Base-by-base conservation (phyloP, 1,140 invertebrate genomes). In the Hycleus phaleratus region DNA sequence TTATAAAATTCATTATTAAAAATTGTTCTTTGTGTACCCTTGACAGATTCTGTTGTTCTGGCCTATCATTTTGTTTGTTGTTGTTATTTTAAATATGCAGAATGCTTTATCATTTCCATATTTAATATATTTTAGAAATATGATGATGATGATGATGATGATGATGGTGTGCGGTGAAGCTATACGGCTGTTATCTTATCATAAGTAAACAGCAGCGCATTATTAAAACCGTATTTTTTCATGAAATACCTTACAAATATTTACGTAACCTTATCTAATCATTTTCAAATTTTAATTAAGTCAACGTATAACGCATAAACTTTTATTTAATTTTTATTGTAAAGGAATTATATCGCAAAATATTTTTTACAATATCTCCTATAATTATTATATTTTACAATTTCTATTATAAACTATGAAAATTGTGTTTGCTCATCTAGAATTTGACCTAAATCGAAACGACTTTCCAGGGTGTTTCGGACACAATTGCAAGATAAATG, bases 211-310 rank as follows among this genome's bases (percentile, higher is more conserved):
- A 53, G 26, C 42, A 38, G 32, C 32, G 51, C 51, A 53, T 53
- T 53, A 53, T 53, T 53, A 53, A 44, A 53, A 45, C 42, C 26
- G 51, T 53, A 45, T 53, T 53, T 53, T 53, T 53, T 52, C 26
- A 53, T 40, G 43, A 53, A 53, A 53, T 53, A 53, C 51, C 42
- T 32, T 12, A 45, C 51, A 53, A 53, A 53, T 53, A 53, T 53
- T 53, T 53, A 45, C 42, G 24, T 43, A 32, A 53, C 26, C 4
- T 42, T 53, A 53, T 53, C 51, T 53, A 53, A 53, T 53, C 51
- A 53, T 53, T 53, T 53, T 53, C 38, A 45, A 53, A 53, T 46
- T 53, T 53, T 53, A 53, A 53, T 53, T 53, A 53, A 53, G 42
- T 46, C 43, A n/a, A 26, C 42, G 26, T 44, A 32, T 3, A 32